Conservation (phyloP, 1,140 invertebrate species). For the Halyomorpha halys region DNA sequence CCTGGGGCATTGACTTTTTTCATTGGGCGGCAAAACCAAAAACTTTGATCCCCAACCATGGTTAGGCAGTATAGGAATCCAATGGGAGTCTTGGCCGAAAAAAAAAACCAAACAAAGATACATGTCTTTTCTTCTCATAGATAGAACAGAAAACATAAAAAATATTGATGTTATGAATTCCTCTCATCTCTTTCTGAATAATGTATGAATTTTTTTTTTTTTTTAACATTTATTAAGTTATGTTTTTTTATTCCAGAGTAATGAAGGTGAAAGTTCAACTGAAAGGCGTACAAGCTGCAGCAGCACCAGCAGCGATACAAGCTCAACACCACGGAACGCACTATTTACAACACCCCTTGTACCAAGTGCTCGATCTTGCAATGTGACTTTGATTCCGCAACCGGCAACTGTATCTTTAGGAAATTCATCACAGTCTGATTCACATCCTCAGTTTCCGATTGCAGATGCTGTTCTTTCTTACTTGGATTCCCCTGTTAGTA, state of each 20-base stretch:
- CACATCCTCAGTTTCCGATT: slow-evolving; percentile 32
- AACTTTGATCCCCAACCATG: too few species aligned
- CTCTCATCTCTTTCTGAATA: too few species aligned
- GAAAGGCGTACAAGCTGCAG: slow-evolving; percentile 2
- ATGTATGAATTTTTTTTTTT: background rate
- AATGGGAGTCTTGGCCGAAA: too few species aligned
- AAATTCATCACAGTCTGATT: background rate
- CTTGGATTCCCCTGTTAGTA: slow-evolving; percentile 50
- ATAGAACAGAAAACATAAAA: too few species aligned
- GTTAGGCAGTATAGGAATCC: too few species aligned
- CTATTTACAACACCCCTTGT: slow-evolving; percentile 4
- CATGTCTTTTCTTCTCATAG: too few species aligned
- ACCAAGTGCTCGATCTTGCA: background rate
- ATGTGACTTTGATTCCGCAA: background rate
- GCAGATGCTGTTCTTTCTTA: slow-evolving; percentile 53
- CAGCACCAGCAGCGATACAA: slow-evolving; percentile 4
- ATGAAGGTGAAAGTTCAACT: background rate
- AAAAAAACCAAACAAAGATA: too few species aligned
- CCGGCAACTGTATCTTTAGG: background rate
- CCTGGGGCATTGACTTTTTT: too few species aligned
- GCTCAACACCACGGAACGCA: background rate
- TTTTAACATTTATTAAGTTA: too few species aligned
- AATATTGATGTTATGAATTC: too few species aligned
- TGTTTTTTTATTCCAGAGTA: background rate
- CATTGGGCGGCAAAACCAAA: too few species aligned